Evolutionary conservation across 2,113 vertebrate species (phyloP).

Genomic region (Manacus vitellinus): DNA sequence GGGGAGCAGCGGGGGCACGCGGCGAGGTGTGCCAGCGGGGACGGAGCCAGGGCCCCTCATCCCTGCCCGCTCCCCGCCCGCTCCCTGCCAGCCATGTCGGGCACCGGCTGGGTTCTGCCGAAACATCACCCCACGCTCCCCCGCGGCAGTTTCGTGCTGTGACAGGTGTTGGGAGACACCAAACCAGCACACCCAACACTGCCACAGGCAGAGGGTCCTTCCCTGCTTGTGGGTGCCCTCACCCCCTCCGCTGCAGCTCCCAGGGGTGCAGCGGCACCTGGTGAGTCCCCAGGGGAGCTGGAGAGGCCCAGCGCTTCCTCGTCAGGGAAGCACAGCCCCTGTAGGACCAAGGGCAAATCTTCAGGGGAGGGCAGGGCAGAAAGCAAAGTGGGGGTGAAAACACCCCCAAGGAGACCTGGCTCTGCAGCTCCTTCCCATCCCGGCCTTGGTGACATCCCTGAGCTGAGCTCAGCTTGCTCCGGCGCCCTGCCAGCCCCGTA

Average conservation of each 20-base stretch:
- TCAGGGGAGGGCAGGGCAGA: background rate
- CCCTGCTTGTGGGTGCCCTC: background rate
- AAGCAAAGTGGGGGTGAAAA: background rate
- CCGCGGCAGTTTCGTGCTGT: background rate
- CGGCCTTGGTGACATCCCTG: background rate
- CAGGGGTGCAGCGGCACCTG: background rate
- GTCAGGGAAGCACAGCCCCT: background rate
- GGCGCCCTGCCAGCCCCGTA: background rate
- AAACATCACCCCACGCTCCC: background rate
- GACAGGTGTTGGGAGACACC: background rate
- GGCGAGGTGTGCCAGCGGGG: background rate
- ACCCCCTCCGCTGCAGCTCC: background rate
- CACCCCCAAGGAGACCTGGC: background rate
- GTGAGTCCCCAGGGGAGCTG: fast-evolving
- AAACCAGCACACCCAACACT: background rate
- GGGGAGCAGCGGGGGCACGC: background rate
- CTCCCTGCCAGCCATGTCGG: background rate
- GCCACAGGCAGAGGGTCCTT: background rate
- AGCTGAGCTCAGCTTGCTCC: background rate
- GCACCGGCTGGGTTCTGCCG: background rate
- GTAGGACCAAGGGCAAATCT: background rate
- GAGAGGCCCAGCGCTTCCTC: background rate
- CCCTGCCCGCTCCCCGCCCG: background rate
- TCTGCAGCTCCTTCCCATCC: background rate
- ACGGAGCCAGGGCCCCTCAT: background rate